phyloP scores from a whole-genome alignment of 2,888 invertebrate genomes.

The Rugalucina vietnamica region DNA sequence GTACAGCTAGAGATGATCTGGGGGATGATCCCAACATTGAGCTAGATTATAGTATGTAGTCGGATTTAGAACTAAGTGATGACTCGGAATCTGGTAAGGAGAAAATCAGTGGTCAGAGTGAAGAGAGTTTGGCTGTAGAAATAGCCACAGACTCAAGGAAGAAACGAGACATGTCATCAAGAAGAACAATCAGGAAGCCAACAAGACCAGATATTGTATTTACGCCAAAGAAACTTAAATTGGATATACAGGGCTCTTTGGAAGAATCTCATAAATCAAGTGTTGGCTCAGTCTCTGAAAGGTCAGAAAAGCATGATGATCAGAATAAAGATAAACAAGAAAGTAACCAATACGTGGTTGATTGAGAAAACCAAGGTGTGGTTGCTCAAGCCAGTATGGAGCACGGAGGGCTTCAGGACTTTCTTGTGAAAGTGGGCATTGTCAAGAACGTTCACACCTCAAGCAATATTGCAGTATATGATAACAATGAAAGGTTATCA shows the following conservation, averaged over 20 bases:
- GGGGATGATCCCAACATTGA: background rate
- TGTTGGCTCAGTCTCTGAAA: background rate
- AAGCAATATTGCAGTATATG: background rate
- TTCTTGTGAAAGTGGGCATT: background rate
- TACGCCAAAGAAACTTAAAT: background rate
- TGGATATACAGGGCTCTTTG: background rate
- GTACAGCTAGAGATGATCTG: background rate
- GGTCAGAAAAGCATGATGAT: background rate
- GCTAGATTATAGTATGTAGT: too few relatives aligned
- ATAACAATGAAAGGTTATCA: background rate
- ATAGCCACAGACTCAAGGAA: background rate
- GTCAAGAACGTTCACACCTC: background rate
- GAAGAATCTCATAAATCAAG: background rate
- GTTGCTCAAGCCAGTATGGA: background rate
- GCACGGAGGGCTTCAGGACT: background rate
- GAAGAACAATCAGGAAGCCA: background rate
- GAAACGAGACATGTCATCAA: background rate
- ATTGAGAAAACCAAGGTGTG: background rate
- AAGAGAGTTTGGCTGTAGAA: background rate
- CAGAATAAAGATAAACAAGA: background rate
- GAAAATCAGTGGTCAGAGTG: background rate
- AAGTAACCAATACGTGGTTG: background rate
- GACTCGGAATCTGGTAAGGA: too few relatives aligned
- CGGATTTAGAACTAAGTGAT: too few relatives aligned
- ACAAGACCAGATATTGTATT: background rate